Percentiles rank a stretch among this genome's conserved stretches.
These are phyloP conservation scores for Leptinotarsa texana DNA, from an alignment of 1,140 invertebrate species.

Conservation along the genomic window DNA sequence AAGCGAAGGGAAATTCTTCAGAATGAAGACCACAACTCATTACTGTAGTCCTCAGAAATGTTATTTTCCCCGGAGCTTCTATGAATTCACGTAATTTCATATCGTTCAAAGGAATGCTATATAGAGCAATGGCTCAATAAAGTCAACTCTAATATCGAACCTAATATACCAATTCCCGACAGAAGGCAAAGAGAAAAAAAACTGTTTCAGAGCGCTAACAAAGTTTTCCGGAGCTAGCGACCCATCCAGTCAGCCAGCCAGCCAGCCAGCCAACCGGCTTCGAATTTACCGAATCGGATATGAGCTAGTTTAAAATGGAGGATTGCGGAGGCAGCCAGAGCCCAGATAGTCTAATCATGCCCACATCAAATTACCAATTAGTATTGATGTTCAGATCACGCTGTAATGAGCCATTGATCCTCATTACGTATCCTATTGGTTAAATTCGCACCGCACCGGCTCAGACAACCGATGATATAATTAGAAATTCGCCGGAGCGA, in stretches of 20 bases:
- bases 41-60: no score
- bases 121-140: no score
- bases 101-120: no score
- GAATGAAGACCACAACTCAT: no score
- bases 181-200: no score
- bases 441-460: conserved; percentile 4
- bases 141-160: no score
- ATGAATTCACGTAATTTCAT: no score
- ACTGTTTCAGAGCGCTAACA: no score
- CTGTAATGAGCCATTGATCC: conserved; percentile 53
- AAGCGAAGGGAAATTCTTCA: no score
- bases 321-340: conserved; percentile 13
- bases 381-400: conserved; percentile 49
- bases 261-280: neutral
- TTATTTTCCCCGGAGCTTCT: no score
- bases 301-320: conserved; percentile 23
- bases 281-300: conserved; percentile 21
- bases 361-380: conserved; percentile 53
- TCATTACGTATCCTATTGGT: conserved; percentile 39
- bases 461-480: conserved; percentile 9
- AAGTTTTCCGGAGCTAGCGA: no score
- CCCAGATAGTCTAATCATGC: conserved; percentile 44
- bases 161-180: no score
- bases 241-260: neutral
- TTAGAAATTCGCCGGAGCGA: conserved; percentile 1